Conservation (phyloP, 2,113 vertebrate species). For the Physeter macrocephalus region DNA sequence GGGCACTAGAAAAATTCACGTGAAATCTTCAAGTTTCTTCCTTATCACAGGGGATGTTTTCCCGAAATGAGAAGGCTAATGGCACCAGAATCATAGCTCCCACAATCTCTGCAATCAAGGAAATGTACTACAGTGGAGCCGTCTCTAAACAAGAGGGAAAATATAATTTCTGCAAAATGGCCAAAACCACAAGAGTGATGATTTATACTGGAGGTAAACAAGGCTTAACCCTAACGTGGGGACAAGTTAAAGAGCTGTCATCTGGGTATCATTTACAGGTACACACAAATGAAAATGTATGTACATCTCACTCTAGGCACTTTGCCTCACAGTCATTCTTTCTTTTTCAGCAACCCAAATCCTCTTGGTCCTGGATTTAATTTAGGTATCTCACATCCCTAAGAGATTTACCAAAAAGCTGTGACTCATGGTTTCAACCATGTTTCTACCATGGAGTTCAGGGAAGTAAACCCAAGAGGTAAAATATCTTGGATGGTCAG, state of each 20-base stretch:
- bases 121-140: background rate
- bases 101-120: background rate
- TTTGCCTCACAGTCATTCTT: background rate
- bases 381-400: background rate
- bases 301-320: background rate
- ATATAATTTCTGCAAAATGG: background rate
- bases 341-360: background rate
- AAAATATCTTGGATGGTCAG: background rate
- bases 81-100: background rate
- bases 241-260: background rate
- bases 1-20: background rate
- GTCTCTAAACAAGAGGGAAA: background rate
- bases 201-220: background rate
- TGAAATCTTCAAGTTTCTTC: background rate
- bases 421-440: background rate
- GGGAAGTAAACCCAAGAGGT: background rate
- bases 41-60: background rate
- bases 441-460: background rate
- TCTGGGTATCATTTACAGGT: background rate
- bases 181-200: background rate
- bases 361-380: background rate
- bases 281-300: background rate
- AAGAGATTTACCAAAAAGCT: background rate
- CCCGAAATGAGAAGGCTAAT: background rate
- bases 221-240: background rate